A percentile compares a stretch with the other conserved stretches of the same genome.
Evolutionary conservation across 2,888 invertebrate species (phyloP).

Genomic region (Strigamia crassipes): DNA sequence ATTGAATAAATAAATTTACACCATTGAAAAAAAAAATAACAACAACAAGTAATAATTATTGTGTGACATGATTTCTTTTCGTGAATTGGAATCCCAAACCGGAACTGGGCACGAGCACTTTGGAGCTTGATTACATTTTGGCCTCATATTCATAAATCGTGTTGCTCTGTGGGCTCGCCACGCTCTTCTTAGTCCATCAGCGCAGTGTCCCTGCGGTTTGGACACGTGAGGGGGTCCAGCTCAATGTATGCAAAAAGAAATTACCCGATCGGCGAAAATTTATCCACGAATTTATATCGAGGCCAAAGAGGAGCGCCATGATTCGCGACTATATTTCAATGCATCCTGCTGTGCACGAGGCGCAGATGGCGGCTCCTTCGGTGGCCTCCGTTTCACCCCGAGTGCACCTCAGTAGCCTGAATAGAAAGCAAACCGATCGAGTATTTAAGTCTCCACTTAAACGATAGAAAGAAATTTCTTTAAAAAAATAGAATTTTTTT

Average conservation of each 20-base stretch:
- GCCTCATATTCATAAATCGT: slow-evolving; percentile 17
- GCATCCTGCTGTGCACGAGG: background rate
- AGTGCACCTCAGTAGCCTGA: background rate
- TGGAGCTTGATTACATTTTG: slow-evolving; percentile 4
- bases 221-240: slow-evolving; percentile 8
- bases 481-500: no score
- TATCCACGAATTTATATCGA: slow-evolving; percentile 17
- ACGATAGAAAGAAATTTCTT: background rate
- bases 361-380: slow-evolving; percentile 16
- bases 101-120: background rate
- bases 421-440: background rate
- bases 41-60: background rate
- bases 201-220: background rate
- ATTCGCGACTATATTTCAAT: slow-evolving; percentile 16
- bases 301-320: slow-evolving; percentile 1
- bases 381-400: background rate
- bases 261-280: slow-evolving; percentile 16
- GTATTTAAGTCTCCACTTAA: background rate
- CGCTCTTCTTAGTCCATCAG: background rate
- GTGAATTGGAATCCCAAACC: background rate
- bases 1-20: background rate
- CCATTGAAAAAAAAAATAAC: background rate
- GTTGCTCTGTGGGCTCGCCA: background rate
- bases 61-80: background rate
- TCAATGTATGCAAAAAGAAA: slow-evolving; percentile 14